Percentiles rank a stretch among this genome's conserved stretches.
Evolutionary conservation across 1,140 invertebrate genomes (phyloP).

Genomic region (Tetranychus urticae): DNA sequence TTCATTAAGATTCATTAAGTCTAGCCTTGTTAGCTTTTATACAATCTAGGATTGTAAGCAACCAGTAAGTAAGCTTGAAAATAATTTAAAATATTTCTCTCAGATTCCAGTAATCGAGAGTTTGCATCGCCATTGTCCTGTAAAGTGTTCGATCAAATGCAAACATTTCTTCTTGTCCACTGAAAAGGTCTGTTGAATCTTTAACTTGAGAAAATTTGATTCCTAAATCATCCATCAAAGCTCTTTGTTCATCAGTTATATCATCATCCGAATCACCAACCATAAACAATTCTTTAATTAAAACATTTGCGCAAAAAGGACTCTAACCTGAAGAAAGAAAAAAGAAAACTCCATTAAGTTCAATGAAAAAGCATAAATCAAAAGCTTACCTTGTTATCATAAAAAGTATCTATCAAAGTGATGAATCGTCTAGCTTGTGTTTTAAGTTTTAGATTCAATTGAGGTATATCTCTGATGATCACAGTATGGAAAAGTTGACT

Average conservation of each 20-base stretch:
- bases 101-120: slow-evolving; percentile 58
- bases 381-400: slow-evolving; percentile 56
- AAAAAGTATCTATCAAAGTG: slow-evolving; percentile 86
- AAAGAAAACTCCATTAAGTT: not conserved
- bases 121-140: slow-evolving; percentile 81
- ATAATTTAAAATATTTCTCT: not conserved
- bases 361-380: not conserved
- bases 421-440: slow-evolving; percentile 81
- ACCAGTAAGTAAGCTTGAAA: not conserved
- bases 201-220: slow-evolving; percentile 36
- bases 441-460: slow-evolving; percentile 45
- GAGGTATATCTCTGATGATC: slow-evolving; percentile 66
- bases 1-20: too few relatives aligned
- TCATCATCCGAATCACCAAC: slow-evolving; percentile 26
- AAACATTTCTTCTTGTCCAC: slow-evolving; percentile 89
- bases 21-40: too few relatives aligned
- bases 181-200: slow-evolving; percentile 62
- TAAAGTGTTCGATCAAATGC: slow-evolving; percentile 84
- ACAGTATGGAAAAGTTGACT: slow-evolving; percentile 82
- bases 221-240: slow-evolving; percentile 79
- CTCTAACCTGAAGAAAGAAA: slow-evolving; percentile 30
- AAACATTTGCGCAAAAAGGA: slow-evolving; percentile 49
- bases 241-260: slow-evolving; percentile 39
- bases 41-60: too few relatives aligned
- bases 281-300: slow-evolving; percentile 48